Evolutionary conservation across 2,888 invertebrate genomes (phyloP), one percentile per base, ranked within the genome.

Genomic region (Danaus chrysippus): DNA sequence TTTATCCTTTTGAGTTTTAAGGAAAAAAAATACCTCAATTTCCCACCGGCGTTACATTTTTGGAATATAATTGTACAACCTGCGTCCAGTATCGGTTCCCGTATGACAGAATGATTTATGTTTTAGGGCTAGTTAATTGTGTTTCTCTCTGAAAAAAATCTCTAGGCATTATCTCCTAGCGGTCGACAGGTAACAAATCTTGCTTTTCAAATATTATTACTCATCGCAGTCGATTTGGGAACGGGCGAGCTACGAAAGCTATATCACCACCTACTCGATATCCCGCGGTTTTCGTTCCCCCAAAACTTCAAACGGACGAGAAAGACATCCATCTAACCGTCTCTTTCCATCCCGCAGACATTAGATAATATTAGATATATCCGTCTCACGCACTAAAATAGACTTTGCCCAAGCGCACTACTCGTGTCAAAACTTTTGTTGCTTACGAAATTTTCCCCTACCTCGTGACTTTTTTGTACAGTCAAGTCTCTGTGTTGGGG

Each of bases 241-340:
- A 81, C 86, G 83, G 81, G 82, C 84, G 81, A 70, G 71, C 87
- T 87, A 85, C 88, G 87, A 86, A 91, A 90, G 89, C 88, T 91
- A 90, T 90, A 91, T 89, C 89, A 88, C 91, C 91, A 91, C 91
- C 91, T 90, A 91, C 89, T 91, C 88, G 88, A 84, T 84, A 77
- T 87, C 90, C 90, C 89, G 88, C 82, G 79, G 89, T 86, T 80
- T 85, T 79, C 82, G 82, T 86, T 86, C 84, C 90, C 89, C 91
- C 87, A 90, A 90, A 90, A 86, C 88, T 62, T 88, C 87, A 87
- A 87, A 87, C 86, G 86, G 86, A 88, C 87, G 86, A 86, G 84
- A 84, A 87, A 84, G 82, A 85, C 84, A 84, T 83, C 82, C 76
- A 73, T 84, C 81, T 84, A 84, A 76, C 85, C 77, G 72, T 89